A percentile compares a stretch with the other conserved stretches of the same genome.
These are phyloP conservation scores for Drosophila algonquin DNA, from an alignment of 2,888 invertebrate species.

Conservation along the genomic window DNA sequence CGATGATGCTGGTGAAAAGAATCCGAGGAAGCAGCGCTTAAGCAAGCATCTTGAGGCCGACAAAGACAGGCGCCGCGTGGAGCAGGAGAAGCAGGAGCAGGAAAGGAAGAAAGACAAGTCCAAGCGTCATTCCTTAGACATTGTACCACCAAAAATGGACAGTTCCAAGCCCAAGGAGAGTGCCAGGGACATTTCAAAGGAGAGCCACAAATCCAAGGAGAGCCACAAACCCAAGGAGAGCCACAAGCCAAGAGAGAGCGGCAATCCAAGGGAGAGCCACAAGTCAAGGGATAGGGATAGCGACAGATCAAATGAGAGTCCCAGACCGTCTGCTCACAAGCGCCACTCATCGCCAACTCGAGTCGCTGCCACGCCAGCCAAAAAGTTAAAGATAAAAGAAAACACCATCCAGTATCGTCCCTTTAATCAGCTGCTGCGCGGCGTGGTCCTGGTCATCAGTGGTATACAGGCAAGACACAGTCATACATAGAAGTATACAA, in stretches of 20 bases:
- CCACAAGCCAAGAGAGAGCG: conserved; percentile 1
- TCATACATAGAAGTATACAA: neutral
- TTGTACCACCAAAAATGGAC: neutral
- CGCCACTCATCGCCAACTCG: conserved; percentile 55
- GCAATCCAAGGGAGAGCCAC: conserved; percentile 19
- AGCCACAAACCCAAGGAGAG: neutral
- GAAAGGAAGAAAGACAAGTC: conserved; percentile 52
- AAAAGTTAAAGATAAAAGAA: conserved; percentile 68
- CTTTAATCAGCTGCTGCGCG: conserved; percentile 87
- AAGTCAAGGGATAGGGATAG: neutral
- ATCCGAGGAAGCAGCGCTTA: conserved; percentile 81
- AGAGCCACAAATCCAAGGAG: neutral
- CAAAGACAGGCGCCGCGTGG: conserved; percentile 63
- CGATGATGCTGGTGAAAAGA: conserved; percentile 79
- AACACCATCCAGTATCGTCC: conserved; percentile 82
- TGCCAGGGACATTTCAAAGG: neutral
- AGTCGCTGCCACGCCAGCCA: conserved; percentile 48
- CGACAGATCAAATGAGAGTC: conserved; percentile 21
- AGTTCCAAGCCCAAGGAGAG: conserved; percentile 2
- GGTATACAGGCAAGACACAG: conserved; percentile 86
- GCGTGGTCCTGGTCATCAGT: conserved; percentile 91
- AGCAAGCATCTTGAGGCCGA: conserved; percentile 82
- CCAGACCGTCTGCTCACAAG: conserved; percentile 48
- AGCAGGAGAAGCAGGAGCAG: conserved; percentile 62
- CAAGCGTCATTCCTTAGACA: conserved; percentile 41